Conservation (phyloP, 2,888 invertebrate species). For the Andrena camellia region DNA sequence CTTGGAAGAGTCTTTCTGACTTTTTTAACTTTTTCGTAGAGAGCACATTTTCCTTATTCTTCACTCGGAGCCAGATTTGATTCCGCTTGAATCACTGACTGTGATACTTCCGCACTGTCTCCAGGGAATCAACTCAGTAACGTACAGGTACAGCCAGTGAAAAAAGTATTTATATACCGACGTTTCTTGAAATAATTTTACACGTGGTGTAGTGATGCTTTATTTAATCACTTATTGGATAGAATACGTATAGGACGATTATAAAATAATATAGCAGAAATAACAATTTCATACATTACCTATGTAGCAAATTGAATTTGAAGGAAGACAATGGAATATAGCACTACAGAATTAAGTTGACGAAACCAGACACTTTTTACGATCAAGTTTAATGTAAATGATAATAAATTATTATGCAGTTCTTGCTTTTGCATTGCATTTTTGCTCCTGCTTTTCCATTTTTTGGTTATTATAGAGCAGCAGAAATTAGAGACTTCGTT, state of each 20-base stretch:
- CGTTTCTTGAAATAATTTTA: not conserved
- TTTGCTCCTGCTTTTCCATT: too few species aligned
- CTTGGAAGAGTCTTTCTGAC: not conserved
- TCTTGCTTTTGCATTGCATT: too few species aligned
- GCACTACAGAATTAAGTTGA: too few species aligned
- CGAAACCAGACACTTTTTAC: too few species aligned
- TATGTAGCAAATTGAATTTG: too few species aligned
- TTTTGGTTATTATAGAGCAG: too few species aligned
- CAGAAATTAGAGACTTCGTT: too few species aligned
- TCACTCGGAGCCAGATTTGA: slow-evolving; percentile 66
- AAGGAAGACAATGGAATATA: too few species aligned
- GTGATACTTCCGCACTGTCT: slow-evolving; percentile 65
- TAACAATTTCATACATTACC: too few species aligned
- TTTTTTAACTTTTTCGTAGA: not conserved
- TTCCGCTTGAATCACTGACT: slow-evolving; percentile 71
- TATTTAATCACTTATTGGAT: not conserved
- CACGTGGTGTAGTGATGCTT: not conserved
- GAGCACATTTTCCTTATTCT: slow-evolving; percentile 37
- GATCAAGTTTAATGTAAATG: too few species aligned
- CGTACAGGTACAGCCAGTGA: slow-evolving; percentile 56
- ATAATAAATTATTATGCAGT: too few species aligned
- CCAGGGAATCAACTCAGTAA: slow-evolving; percentile 63
- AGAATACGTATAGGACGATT: not conserved
- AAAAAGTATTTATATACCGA: not conserved
- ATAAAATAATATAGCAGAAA: too few species aligned